phyloP scores from a whole-genome alignment of 2,113 vertebrate genomes.

The Leiothrix lutea region DNA sequence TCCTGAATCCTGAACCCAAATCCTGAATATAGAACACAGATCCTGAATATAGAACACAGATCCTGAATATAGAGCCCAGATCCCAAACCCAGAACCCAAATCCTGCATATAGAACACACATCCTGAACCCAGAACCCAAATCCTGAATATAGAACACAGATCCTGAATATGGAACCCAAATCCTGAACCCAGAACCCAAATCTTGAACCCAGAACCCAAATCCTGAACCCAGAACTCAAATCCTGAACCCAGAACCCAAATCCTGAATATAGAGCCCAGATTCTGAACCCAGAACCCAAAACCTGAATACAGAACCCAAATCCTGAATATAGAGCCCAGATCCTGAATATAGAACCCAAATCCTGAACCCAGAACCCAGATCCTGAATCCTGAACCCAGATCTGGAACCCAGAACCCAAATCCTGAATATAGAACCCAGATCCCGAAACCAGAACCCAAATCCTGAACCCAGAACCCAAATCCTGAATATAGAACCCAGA shows the following conservation, averaged over 20 bases:
- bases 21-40: accelerated
- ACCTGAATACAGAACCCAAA: not conserved
- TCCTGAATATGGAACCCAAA: too few relatives aligned
- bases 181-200: not conserved
- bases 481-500: too few relatives aligned
- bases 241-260: accelerated
- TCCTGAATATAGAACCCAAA: too few relatives aligned
- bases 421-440: too few relatives aligned
- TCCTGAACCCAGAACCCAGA: too few relatives aligned
- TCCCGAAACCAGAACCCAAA: too few relatives aligned
- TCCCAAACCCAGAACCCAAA: accelerated
- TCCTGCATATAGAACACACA: accelerated
- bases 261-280: accelerated
- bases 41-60: not conserved
- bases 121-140: not conserved
- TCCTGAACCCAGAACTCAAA: not conserved
- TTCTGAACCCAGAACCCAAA: not conserved
- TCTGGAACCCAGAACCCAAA: too few relatives aligned
- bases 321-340: too few relatives aligned
- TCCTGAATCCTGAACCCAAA: not conserved
- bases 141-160: too few relatives aligned
- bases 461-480: too few relatives aligned
- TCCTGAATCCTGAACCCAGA: too few relatives aligned
- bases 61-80: not conserved
- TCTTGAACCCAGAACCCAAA: not conserved